These are phyloP conservation scores for Pelmatolapia mariae DNA, from an alignment of 2,113 vertebrate genomes.

Conservation along the genomic window DNA sequence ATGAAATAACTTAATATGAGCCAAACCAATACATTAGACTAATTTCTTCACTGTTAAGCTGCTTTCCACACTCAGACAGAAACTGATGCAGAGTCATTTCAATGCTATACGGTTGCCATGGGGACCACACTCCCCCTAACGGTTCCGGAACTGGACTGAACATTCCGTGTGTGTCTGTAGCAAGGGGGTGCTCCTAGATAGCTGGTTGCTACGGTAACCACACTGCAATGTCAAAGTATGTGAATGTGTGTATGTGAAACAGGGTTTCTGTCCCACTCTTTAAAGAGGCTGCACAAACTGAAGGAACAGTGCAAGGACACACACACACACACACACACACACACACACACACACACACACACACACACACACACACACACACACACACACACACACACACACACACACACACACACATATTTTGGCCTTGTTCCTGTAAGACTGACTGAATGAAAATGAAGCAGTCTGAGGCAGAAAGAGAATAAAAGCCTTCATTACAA, in stretches of 20 bases:
- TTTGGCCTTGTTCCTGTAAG: not conserved
- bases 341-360: fast-evolving
- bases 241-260: not conserved
- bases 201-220: conserved; percentile 45
- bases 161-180: not conserved
- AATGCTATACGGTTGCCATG: not conserved
- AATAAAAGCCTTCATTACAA: not conserved
- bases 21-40: not conserved
- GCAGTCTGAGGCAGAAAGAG: not conserved
- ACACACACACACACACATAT: fast-evolving
- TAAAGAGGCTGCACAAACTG: conserved; percentile 12
- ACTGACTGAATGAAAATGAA: conserved; percentile 27
- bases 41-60: not conserved
- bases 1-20: not conserved
- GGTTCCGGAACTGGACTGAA: not conserved
- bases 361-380: not conserved
- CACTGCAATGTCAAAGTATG: conserved; percentile 12
- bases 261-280: not conserved
- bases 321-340: not conserved
- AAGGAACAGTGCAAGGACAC: not conserved
- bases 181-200: not conserved
- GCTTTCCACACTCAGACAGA: not conserved
- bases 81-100: not conserved
- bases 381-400: fast-evolving
- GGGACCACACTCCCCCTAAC: not conserved